Conservation (phyloP, 1,140 invertebrate species). For the Medauroidea extradentata region DNA sequence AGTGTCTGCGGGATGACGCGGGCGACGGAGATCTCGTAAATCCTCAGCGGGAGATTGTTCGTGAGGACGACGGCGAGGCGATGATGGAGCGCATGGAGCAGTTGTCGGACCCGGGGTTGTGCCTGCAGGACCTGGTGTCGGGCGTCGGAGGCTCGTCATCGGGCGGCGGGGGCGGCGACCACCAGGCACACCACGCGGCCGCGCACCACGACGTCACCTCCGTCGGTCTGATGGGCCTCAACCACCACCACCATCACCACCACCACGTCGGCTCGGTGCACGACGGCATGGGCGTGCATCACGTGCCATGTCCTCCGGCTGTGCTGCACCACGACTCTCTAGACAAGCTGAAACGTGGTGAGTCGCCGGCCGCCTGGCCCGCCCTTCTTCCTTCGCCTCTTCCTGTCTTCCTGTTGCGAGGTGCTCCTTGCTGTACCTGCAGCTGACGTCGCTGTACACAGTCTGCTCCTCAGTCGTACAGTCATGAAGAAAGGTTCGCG, state of each 20-base stretch:
- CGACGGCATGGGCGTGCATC: slow-evolving; percentile 51
- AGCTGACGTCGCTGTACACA: too few relatives aligned
- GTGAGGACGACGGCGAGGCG: not conserved
- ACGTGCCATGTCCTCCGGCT: slow-evolving; percentile 36
- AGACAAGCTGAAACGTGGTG: slow-evolving; percentile 78
- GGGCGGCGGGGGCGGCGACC: slow-evolving; percentile 32
- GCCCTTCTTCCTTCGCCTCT: too few relatives aligned
- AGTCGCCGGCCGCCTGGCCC: slow-evolving; percentile 45
- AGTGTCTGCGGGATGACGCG: too few relatives aligned
- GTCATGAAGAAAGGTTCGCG: too few relatives aligned
- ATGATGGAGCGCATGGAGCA: slow-evolving; percentile 45
- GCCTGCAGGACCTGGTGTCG: slow-evolving; percentile 66
- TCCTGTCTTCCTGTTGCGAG: too few relatives aligned
- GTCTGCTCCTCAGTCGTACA: too few relatives aligned
- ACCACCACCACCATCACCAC: slow-evolving; percentile 53
- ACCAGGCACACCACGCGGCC: slow-evolving; percentile 20
- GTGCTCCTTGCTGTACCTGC: too few relatives aligned
- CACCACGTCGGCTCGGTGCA: slow-evolving; percentile 29
- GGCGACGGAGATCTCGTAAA: too few relatives aligned
- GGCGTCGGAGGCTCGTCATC: slow-evolving; percentile 38
- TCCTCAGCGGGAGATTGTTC: too few relatives aligned
- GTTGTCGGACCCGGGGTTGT: slow-evolving; percentile 59
- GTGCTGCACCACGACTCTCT: slow-evolving; percentile 65
- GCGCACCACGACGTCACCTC: not conserved
- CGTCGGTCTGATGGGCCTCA: slow-evolving; percentile 27